Evolutionary conservation across 30 jellyfish, hydroid and myxozoan genomes (phyloP).

Genomic region (Turritopsis dohrnii): DNA sequence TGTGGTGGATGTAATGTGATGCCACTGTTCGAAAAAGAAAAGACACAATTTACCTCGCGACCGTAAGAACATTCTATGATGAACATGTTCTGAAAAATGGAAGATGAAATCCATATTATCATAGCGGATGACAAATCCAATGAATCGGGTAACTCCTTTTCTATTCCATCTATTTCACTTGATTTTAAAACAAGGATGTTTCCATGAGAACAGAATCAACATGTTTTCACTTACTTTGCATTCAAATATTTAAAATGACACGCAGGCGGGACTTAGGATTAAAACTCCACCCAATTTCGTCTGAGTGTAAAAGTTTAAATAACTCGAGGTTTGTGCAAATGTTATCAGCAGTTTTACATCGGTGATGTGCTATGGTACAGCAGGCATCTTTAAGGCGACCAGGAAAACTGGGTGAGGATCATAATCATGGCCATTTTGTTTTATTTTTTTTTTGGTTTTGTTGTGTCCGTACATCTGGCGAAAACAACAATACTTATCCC

Average conservation of each 20-base stretch:
- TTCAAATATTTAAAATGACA: neutral
- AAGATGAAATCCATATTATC: neutral
- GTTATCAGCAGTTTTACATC: neutral
- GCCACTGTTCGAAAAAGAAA: neutral
- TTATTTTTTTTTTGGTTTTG: too few species aligned
- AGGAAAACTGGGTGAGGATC: neutral
- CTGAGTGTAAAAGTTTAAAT: neutral
- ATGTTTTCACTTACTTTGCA: neutral
- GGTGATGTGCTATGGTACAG: neutral
- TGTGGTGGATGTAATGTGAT: too few species aligned
- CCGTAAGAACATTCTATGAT: neutral
- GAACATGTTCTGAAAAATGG: neutral
- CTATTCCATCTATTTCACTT: neutral
- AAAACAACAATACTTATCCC: too few species aligned
- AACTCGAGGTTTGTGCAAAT: neutral
- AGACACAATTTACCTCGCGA: too few species aligned
- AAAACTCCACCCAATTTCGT: neutral
- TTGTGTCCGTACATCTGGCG: too few species aligned
- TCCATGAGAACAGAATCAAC: neutral
- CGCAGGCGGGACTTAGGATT: neutral
- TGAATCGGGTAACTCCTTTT: neutral
- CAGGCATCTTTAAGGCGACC: neutral
- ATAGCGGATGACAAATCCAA: neutral
- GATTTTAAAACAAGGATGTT: neutral
- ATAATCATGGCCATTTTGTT: neutral